Percentiles rank a stretch among this genome's conserved stretches.
phyloP scores from a whole-genome alignment of 2,888 invertebrate species.

The Oscheius myriophilus region DNA sequence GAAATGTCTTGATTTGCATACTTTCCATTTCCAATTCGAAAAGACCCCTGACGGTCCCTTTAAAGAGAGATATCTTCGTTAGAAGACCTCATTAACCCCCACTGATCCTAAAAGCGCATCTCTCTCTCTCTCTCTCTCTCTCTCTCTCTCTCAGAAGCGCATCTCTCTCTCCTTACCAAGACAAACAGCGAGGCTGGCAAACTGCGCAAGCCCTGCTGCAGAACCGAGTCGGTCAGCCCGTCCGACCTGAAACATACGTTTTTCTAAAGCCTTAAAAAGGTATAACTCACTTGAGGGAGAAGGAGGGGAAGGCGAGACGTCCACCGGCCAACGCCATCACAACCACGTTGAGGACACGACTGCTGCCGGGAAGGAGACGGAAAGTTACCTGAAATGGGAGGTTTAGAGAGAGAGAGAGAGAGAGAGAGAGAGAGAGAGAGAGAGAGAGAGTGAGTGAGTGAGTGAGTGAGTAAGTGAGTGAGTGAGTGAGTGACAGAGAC shows the following conservation, averaged over 20 bases:
- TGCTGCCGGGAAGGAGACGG: conserved; percentile 41
- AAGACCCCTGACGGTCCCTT: too few species aligned
- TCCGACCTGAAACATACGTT: conserved; percentile 34
- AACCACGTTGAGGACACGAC: conserved; percentile 39
- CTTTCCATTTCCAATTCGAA: too few species aligned
- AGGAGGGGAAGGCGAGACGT: conserved; percentile 51
- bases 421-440: background rate
- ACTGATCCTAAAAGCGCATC: too few species aligned
- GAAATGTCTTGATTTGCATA: too few species aligned
- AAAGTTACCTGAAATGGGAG: conserved; percentile 38
- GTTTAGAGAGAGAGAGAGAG: background rate
- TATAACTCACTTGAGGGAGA: conserved; percentile 38
- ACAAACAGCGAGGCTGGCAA: conserved; percentile 57
- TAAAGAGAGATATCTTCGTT: too few species aligned
- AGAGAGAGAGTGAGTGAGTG: background rate
- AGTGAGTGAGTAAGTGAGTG: background rate
- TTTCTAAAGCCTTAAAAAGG: background rate
- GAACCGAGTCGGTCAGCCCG: conserved; percentile 36
- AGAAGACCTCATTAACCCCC: too few species aligned
- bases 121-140: background rate
- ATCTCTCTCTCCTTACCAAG: too few species aligned
- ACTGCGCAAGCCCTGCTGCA: conserved; percentile 46
- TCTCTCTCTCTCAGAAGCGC: too few species aligned
- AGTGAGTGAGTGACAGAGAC: background rate
- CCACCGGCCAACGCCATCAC: conserved; percentile 59